Percentiles rank a stretch among this genome's conserved stretches.
Conservation (phyloP, 2,888 invertebrate genomes). For the Amphimallon solstitiale region DNA sequence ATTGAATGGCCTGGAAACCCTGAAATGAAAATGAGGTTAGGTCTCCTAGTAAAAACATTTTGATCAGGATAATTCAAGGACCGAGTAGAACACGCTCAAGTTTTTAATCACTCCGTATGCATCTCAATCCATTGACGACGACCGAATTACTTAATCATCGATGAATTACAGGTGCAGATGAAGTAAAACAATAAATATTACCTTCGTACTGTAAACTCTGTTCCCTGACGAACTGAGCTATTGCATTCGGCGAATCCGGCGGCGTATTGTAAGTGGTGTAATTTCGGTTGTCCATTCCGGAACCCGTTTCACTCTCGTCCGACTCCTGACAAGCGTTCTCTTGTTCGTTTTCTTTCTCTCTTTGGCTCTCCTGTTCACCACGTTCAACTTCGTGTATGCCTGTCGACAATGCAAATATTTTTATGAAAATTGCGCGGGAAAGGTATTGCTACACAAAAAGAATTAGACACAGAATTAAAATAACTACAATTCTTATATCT, state of each 20-base stretch:
- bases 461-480: too few relatives aligned
- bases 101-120: background rate
- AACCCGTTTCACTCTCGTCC: slow-evolving; percentile 75
- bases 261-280: slow-evolving; percentile 85
- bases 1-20: too few relatives aligned
- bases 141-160: background rate
- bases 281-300: slow-evolving; percentile 68
- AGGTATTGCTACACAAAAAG: too few relatives aligned
- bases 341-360: slow-evolving; percentile 66
- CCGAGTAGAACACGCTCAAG: too few relatives aligned
- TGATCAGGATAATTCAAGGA: too few relatives aligned
- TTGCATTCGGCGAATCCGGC: slow-evolving; percentile 90
- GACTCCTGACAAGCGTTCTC: slow-evolving; percentile 67
- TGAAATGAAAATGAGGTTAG: too few relatives aligned
- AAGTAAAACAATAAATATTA: slow-evolving; percentile 43
- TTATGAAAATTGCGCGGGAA: background rate
- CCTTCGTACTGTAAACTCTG: slow-evolving; percentile 77
- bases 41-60: too few relatives aligned
- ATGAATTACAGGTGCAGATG: background rate
- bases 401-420: slow-evolving; percentile 38
- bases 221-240: slow-evolving; percentile 72
- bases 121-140: background rate
- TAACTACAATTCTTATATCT: too few relatives aligned
- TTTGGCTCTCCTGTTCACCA: slow-evolving; percentile 82
- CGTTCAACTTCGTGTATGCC: slow-evolving; percentile 90